Evolutionary conservation across 2,888 invertebrate genomes (phyloP).

Genomic region (Drosophila borborema): DNA sequence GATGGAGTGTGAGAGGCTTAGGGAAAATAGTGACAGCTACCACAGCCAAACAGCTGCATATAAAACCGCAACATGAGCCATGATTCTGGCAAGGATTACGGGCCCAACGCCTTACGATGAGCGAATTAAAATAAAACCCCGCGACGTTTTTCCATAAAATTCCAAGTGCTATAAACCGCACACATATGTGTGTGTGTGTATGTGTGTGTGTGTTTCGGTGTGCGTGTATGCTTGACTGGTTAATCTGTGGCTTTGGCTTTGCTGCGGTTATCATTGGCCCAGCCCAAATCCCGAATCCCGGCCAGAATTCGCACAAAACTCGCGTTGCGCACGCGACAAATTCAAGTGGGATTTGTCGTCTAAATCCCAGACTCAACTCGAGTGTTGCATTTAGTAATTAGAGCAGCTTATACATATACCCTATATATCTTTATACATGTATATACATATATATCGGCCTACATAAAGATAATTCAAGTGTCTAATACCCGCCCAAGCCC

Average conservation of each 20-base stretch:
- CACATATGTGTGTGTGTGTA: not conserved
- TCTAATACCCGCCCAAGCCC: slow-evolving; percentile 21
- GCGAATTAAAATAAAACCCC: slow-evolving; percentile 51
- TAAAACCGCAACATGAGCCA: slow-evolving; percentile 56
- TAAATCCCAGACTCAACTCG: slow-evolving; percentile 33
- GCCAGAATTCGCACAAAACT: slow-evolving; percentile 50
- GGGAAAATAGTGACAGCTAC: slow-evolving; percentile 12
- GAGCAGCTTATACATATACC: slow-evolving; percentile 45
- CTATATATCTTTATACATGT: not conserved
- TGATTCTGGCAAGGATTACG: slow-evolving; percentile 52
- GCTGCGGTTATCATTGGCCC: slow-evolving; percentile 56
- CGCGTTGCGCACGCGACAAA: slow-evolving; percentile 67
- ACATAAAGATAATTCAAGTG: slow-evolving; percentile 9
- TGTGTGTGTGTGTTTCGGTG: not conserved
- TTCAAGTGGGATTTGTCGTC: slow-evolving; percentile 50
- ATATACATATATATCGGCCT: not conserved
- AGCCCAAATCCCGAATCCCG: slow-evolving; percentile 57
- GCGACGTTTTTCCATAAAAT: slow-evolving; percentile 58
- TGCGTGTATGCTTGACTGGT: slow-evolving; percentile 39
- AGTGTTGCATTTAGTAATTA: slow-evolving; percentile 64
- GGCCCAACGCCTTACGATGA: slow-evolving; percentile 57
- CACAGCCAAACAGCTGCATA: slow-evolving; percentile 42
- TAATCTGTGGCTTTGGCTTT: slow-evolving; percentile 65
- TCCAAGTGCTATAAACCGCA: slow-evolving; percentile 51
- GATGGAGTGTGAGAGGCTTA: slow-evolving; percentile 3